Evolutionary conservation across 2,797 vertebrate species (phyloP), one percentile per base, ranked within the genome.

Genomic region (Sebastes ruberrimus): DNA sequence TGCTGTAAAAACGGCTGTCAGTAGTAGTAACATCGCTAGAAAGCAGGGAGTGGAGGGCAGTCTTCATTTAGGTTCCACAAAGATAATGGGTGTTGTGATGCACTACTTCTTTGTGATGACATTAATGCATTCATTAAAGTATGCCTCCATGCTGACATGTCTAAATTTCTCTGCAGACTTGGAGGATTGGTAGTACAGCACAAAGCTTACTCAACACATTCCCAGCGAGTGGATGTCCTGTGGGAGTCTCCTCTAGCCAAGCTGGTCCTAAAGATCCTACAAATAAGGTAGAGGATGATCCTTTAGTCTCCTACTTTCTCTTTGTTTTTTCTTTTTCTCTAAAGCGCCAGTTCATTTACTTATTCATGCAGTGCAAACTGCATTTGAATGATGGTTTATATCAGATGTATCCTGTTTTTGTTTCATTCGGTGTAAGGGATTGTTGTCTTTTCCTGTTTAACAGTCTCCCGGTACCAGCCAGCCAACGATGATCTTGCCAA

Each of bases 181-280:
- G 88, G 90, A 82, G 66, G 42, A 80, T 81, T 69, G 83, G 90
- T 49, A 28, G 56, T 3, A 20, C 92, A 13, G 94, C 95, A 68
- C 96, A 95, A 76, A 90, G 94, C 82, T 96, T 96, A 78, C 92
- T 95, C 66, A 96, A 75, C 80, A 95, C 95, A 84, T 88, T 93
- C 63, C 79, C 95, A 75, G 92, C 74, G 49, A 85, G 87, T 22
- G 82, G 84, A 25, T 88, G 95, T 66, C 94, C 92, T 6, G 35
- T 94, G 81, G 93, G 90, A 89, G 91, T 79, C 23, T 81, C 89
- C 3, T 91, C 95, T 3, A 88, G 91, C 49, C 84, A 94, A 13
- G 66, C 92, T 35, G 82, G 95, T 82, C 94, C 94, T 55, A 97
- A 96, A 16, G 95, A 94, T 74, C 91, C 94, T 2, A 75, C 88